These are phyloP conservation scores for Palythoa caribaeorum DNA, from an alignment of 92 coral and sea anemone genomes.

Conservation along the genomic window DNA sequence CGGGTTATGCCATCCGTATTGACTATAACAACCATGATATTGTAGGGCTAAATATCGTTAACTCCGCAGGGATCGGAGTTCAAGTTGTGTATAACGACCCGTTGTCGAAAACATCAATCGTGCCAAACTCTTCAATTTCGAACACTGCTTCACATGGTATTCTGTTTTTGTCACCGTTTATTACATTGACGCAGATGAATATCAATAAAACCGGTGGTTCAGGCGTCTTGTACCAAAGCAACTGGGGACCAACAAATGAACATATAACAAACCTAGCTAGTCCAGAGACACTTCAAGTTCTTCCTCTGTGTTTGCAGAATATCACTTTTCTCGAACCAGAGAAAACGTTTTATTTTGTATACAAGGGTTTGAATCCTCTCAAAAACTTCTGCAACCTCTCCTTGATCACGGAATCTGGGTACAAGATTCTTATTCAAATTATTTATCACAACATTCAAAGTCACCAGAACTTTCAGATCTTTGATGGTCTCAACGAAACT, in stretches of 20 bases:
- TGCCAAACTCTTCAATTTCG: slow-evolving; percentile 55
- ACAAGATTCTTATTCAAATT: slow-evolving; percentile 55
- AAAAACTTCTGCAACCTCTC: slow-evolving; percentile 47
- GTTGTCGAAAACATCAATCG: slow-evolving; percentile 24
- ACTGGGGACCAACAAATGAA: slow-evolving; percentile 34
- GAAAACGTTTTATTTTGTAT: slow-evolving; percentile 20
- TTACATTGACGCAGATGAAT: slow-evolving; percentile 51
- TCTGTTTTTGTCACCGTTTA: slow-evolving; percentile 51
- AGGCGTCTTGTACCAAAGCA: slow-evolving; percentile 45
- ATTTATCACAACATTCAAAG: slow-evolving; percentile 16
- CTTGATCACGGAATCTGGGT: slow-evolving; percentile 59
- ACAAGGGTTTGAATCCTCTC: background rate
- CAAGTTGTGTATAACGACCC: slow-evolving; percentile 53
- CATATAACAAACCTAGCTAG: slow-evolving; percentile 52
- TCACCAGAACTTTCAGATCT: slow-evolving; percentile 17
- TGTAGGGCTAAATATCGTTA: slow-evolving; percentile 48
- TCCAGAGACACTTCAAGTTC: slow-evolving; percentile 32
- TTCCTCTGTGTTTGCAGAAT: slow-evolving; percentile 52
- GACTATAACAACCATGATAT: slow-evolving; percentile 68
- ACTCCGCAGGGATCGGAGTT: slow-evolving; percentile 60
- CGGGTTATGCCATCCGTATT: slow-evolving; percentile 63
- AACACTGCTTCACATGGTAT: slow-evolving; percentile 63
- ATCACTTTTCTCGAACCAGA: slow-evolving; percentile 38
- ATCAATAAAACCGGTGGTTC: slow-evolving; percentile 46
- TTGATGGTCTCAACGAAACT: slow-evolving; percentile 50